Conservation (phyloP, 2,113 vertebrate genomes). For the Triplophysa dalaica region DNA sequence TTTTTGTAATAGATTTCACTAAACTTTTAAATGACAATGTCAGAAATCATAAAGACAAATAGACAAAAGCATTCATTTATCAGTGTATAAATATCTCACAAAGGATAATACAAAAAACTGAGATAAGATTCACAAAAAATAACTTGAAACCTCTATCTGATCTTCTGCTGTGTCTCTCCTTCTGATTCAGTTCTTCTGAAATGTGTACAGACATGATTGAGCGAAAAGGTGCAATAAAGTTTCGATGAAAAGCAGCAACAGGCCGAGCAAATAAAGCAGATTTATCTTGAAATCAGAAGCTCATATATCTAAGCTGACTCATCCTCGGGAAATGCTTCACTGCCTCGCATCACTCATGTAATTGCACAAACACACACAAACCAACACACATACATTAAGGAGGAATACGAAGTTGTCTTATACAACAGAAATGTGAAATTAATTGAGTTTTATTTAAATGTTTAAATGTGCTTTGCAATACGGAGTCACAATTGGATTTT, state of each 20-base stretch:
- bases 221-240: conserved; percentile 44
- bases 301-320: conserved; percentile 47
- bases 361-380: not conserved
- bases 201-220: conserved; percentile 48
- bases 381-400: not conserved
- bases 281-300: conserved; percentile 60
- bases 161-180: conserved; percentile 53
- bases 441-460: not conserved
- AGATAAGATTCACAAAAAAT: conserved; percentile 11
- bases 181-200: conserved; percentile 62
- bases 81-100: conserved; percentile 9
- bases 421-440: not conserved
- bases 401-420: not conserved
- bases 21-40: no score
- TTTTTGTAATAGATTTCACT: no score
- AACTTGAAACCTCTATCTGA: conserved; percentile 54
- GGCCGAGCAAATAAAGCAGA: conserved; percentile 54
- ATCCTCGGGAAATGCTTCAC: conserved; percentile 44
- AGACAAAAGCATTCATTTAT: conserved; percentile 4
- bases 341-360: conserved; percentile 38
- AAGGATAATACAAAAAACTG: not conserved
- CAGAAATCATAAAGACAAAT: not conserved
- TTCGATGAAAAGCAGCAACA: conserved; percentile 15
- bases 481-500: not conserved
- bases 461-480: not conserved